Base-by-base conservation (phyloP, 2,888 invertebrate genomes). In the Chrysomela aeneicollis region DNA sequence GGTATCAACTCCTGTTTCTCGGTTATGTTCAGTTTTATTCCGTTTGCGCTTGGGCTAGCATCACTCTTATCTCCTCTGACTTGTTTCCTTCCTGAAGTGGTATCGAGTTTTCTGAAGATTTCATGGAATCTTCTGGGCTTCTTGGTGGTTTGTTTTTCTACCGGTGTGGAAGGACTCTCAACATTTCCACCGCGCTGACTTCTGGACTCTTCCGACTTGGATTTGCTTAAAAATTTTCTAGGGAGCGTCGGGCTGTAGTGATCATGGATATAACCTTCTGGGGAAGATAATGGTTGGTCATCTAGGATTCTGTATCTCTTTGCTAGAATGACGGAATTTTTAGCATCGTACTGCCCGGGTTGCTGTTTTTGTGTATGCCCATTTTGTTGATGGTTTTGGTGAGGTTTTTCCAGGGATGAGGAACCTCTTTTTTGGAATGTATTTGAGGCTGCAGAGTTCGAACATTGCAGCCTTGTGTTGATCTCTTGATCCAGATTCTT, bases 381-480 rank as follows among this genome's bases (percentile, higher is more conserved):
- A 62, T 57, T 46, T 19, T 32, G 32, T 54, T 58, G 67, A 12
- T 15, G 54, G 12, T 42, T 61, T 59, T 50, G 52, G 46, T 46
- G 52, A 19, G 46, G 53, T 52, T 62, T 54, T 1, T 62, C 61
- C 63, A 60, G 61, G 61, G 64, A 67, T 64, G 68, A 60, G 22
- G 64, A 55, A 46, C 65, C 67, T 65, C 66, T 73, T 71, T 73
- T 77, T 70, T 79, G 80, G 78, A 78, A 80, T 78, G 80, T 79
- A 70, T 74, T 68, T 61, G 72, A 73, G 78, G 81, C 80, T 78
- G 80, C 79, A 76, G 77, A 74, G 75, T 77, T 76, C 76, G 76
- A 73, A 80, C 82, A 82, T 82, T 78, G 82, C 82, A 82, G 81
- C 81, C 80, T 77, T 50, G 19, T 61, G 52, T 46, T 64, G 10